phyloP scores from a whole-genome alignment of 2,888 invertebrate species.

The Macrophya annulata region DNA sequence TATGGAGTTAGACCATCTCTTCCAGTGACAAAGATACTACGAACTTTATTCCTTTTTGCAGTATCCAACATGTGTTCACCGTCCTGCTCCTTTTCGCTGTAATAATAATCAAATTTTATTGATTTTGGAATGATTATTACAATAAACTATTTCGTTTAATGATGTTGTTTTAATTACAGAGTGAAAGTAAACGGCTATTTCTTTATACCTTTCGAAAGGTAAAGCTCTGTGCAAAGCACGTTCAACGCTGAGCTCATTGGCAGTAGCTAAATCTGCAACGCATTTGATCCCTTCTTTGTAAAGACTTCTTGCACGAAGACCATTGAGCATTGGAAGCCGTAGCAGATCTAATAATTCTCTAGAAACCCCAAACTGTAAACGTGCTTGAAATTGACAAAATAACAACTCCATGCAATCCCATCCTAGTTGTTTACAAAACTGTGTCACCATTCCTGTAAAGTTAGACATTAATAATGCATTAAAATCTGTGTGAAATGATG shows the following conservation, averaged over 20 bases:
- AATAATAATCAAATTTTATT: not conserved
- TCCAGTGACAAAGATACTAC: conserved; percentile 90
- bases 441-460: conserved; percentile 93
- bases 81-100: conserved; percentile 86
- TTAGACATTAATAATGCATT: conserved; percentile 12
- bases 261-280: conserved; percentile 89
- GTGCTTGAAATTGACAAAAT: conserved; percentile 95
- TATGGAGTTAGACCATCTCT: conserved; percentile 89
- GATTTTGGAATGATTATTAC: conserved; percentile 3
- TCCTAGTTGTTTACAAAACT: conserved; percentile 95
- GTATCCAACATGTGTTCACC: conserved; percentile 86
- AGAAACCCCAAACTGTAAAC: conserved; percentile 96
- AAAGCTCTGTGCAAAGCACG: conserved; percentile 88
- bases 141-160: not conserved
- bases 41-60: conserved; percentile 85
- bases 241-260: conserved; percentile 87
- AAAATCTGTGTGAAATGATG: conserved; percentile 6
- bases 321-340: conserved; percentile 91
- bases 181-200: not conserved
- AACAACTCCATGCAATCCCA: conserved; percentile 96
- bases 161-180: not conserved
- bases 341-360: conserved; percentile 95
- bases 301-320: conserved; percentile 91
- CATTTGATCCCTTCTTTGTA: conserved; percentile 91
- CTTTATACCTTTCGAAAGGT: conserved; percentile 89